A percentile compares a stretch with the other conserved stretches of the same genome.
These are phyloP conservation scores for Myrmecobius fasciatus DNA, from an alignment of 2,113 vertebrate genomes.

Conservation along the genomic window DNA sequence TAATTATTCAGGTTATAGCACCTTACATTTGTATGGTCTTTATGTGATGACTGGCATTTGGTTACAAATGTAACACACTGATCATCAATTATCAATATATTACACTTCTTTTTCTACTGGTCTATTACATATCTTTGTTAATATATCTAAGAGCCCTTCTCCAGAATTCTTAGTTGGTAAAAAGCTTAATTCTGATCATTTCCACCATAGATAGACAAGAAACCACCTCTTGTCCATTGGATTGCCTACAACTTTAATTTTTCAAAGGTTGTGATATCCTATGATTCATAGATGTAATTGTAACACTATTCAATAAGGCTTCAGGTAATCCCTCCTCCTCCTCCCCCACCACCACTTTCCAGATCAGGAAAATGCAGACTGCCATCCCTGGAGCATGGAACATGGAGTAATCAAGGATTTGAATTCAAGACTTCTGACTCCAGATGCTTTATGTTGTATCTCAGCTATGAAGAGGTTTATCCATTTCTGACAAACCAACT, in stretches of 20 bases:
- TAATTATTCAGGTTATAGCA: neutral
- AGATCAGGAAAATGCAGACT: no score
- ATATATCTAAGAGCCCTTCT: neutral
- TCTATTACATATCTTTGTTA: neutral
- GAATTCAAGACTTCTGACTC: neutral
- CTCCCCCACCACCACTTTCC: no score
- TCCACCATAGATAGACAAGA: neutral
- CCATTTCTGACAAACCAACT: conserved; percentile 1
- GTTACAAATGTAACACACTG: neutral
- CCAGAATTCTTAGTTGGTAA: neutral
- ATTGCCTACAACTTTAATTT: neutral
- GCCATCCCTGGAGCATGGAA: no score
- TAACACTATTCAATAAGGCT: neutral
- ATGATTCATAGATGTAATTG: neutral
- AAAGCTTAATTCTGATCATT: neutral
- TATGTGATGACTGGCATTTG: neutral
- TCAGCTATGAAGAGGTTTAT: neutral
- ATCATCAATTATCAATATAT: neutral
- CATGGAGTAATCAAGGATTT: neutral
- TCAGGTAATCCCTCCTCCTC: no score
- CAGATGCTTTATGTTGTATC: neutral
- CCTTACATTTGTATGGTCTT: neutral
- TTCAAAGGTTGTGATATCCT: neutral
- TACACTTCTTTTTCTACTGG: neutral
- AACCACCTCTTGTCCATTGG: neutral